phyloP scores from a whole-genome alignment of 2,888 invertebrate genomes.

The Nomada lathburiana region DNA sequence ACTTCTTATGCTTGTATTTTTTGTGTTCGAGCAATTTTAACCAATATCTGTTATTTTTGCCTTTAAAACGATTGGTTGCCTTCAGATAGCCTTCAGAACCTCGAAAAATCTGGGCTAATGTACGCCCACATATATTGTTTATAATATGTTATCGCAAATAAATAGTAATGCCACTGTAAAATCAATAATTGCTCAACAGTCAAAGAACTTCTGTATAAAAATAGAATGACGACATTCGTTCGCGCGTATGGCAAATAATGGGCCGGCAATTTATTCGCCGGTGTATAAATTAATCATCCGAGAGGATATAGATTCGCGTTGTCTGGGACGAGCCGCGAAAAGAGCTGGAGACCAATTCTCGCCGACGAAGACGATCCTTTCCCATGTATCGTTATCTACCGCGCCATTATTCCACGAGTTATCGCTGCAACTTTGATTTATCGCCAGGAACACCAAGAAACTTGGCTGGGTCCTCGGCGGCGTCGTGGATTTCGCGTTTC shows the following conservation, averaged over 20 bases:
- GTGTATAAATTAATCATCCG: conserved; percentile 22
- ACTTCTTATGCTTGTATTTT: too few species aligned
- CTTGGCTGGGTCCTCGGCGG: conserved; percentile 50
- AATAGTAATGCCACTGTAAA: too few species aligned
- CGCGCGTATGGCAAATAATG: not conserved
- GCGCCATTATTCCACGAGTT: conserved; percentile 75
- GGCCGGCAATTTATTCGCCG: conserved; percentile 3
- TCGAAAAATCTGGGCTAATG: too few species aligned
- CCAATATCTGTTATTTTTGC: too few species aligned
- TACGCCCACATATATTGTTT: too few species aligned
- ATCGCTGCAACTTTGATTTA: conserved; percentile 75
- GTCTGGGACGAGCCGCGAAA: conserved; percentile 30
- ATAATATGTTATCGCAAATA: too few species aligned
- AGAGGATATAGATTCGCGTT: not conserved
- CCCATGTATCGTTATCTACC: conserved; percentile 74
- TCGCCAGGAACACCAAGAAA: conserved; percentile 65
- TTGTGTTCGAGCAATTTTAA: too few species aligned
- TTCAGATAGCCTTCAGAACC: too few species aligned
- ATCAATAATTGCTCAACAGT: too few species aligned
- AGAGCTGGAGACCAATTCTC: conserved; percentile 55
- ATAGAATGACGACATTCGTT: too few species aligned
- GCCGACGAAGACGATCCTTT: conserved; percentile 56
- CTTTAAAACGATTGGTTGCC: too few species aligned
- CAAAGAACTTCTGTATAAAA: too few species aligned
- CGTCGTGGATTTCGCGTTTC: conserved; percentile 52